phyloP scores from a whole-genome alignment of 2,797 vertebrate species.

The Chloroceryle inda region DNA sequence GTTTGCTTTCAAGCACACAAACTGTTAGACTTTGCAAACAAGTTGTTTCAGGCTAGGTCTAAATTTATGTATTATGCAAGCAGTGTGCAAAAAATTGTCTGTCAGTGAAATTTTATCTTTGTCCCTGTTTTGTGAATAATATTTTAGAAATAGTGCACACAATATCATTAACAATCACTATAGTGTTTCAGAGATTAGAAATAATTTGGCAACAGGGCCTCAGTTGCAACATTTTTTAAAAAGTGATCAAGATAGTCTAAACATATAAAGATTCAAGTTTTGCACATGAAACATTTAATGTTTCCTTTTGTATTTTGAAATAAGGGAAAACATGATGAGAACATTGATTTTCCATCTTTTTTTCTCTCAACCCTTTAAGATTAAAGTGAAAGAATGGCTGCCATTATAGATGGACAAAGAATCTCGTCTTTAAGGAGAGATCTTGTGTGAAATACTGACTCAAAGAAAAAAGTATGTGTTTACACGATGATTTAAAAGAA shows the following conservation, averaged over 20 bases:
- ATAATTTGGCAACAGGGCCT: not conserved
- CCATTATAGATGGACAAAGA: not conserved
- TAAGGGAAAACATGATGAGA: not conserved
- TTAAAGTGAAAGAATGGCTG: not conserved
- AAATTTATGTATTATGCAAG: not conserved
- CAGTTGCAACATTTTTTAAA: not conserved
- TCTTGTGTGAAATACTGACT: not conserved
- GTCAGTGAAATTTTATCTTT: not conserved
- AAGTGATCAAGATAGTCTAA: not conserved
- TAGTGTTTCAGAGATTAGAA: not conserved
- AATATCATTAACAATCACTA: not conserved
- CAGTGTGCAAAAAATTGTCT: not conserved
- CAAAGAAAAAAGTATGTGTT: not conserved
- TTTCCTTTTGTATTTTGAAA: not conserved
- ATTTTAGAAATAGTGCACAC: not conserved
- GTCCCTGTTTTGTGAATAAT: not conserved
- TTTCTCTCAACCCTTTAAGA: not conserved
- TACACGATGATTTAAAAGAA: not conserved
- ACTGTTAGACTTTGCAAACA: not conserved
- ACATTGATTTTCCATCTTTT: not conserved
- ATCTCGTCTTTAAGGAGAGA: not conserved
- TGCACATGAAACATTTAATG: not conserved
- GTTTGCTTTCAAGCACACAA: not conserved
- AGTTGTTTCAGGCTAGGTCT: not conserved
- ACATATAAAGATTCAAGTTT: not conserved